phyloP scores from a whole-genome alignment of 2,888 invertebrate genomes.

The Mechanitis messenoides region DNA sequence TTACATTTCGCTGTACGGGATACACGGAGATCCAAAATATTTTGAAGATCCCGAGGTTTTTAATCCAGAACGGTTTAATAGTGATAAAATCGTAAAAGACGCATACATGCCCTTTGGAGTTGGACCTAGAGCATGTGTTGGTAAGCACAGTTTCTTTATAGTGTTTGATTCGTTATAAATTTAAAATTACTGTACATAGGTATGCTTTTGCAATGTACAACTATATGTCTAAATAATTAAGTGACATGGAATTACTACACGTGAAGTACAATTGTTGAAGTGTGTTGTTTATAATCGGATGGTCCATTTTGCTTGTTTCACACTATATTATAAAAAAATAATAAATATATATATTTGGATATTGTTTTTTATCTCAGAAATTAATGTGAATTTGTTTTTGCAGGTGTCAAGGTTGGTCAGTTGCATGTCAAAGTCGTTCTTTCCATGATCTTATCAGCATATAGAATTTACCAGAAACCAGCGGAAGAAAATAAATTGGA shows the following conservation, averaged over 20 bases:
- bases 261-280: too few relatives aligned
- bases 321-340: too few relatives aligned
- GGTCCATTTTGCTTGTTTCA: too few relatives aligned
- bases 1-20: slow-evolving; percentile 33
- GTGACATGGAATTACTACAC: too few relatives aligned
- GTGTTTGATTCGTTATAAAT: background rate
- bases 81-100: slow-evolving; percentile 20
- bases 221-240: too few relatives aligned
- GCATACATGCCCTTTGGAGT: slow-evolving; percentile 30
- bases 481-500: slow-evolving; percentile 16
- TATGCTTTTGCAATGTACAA: too few relatives aligned
- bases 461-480: slow-evolving; percentile 15
- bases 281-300: too few relatives aligned
- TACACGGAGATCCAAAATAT: slow-evolving; percentile 31
- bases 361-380: too few relatives aligned
- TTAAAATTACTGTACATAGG: too few relatives aligned
- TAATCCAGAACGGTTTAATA: slow-evolving; percentile 28
- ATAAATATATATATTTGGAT: too few relatives aligned
- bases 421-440: slow-evolving; percentile 26
- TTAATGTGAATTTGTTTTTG: background rate
- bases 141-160: slow-evolving; percentile 17
- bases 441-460: slow-evolving; percentile 24
- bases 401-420: slow-evolving; percentile 27
- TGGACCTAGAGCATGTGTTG: slow-evolving; percentile 31
- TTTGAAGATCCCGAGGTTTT: slow-evolving; percentile 23